A percentile compares a stretch with the other conserved stretches of the same genome.
These are phyloP conservation scores for Eonycteris spelaea DNA, from an alignment of 2,113 vertebrate species.

Conservation along the genomic window DNA sequence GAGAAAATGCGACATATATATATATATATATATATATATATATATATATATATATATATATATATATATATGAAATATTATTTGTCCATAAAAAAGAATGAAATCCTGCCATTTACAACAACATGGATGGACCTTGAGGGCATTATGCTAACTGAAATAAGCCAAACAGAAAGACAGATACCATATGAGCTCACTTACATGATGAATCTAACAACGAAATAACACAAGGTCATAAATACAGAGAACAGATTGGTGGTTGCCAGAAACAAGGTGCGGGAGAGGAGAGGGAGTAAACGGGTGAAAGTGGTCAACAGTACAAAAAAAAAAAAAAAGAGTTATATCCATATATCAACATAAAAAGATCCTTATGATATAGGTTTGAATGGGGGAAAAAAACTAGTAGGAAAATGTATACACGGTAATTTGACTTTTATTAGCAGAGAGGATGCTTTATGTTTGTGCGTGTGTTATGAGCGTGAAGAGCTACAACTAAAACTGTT, in stretches of 20 bases:
- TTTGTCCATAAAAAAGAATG: background rate
- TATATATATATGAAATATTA: background rate
- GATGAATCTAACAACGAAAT: background rate
- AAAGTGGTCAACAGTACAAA: background rate
- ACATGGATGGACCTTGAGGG: background rate
- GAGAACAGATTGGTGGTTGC: background rate
- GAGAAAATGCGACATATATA: background rate
- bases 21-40: too few relatives aligned
- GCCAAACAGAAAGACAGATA: background rate
- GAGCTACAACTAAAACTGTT: background rate
- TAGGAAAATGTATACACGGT: background rate
- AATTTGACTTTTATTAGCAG: conserved; percentile 1
- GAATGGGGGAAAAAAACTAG: background rate
- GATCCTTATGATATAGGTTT: background rate
- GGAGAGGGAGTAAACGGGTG: background rate
- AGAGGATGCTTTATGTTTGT: background rate
- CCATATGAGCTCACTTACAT: background rate
- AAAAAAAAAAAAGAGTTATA: background rate
- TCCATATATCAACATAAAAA: background rate
- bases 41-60: too few relatives aligned
- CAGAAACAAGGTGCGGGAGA: background rate
- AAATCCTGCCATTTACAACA: background rate
- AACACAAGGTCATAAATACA: background rate
- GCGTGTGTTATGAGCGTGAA: background rate
- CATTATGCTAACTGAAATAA: background rate